Conservation (phyloP, 2,888 invertebrate genomes). For the Macaria notata region DNA sequence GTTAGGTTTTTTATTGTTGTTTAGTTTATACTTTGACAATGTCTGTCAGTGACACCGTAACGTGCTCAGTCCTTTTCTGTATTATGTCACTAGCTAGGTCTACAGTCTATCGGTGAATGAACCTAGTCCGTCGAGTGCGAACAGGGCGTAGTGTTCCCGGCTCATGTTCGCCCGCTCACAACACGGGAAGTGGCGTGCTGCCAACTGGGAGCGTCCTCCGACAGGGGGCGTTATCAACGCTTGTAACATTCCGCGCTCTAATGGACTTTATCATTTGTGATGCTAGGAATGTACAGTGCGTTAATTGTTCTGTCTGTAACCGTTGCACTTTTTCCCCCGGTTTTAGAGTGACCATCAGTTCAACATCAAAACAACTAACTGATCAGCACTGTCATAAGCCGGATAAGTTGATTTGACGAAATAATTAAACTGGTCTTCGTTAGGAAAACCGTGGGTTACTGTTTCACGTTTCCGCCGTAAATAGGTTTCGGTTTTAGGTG, state of each 20-base stretch:
- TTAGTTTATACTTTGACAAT: too few relatives aligned
- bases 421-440: too few relatives aligned
- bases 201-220: conserved; percentile 55
- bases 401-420: too few relatives aligned
- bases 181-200: conserved; percentile 59
- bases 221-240: conserved; percentile 44
- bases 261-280: conserved; percentile 43
- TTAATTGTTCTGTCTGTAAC: conserved; percentile 1
- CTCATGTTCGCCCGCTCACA: conserved; percentile 29
- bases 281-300: conserved; percentile 12
- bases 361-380: too few relatives aligned
- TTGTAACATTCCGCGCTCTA: conserved; percentile 40
- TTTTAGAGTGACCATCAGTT: too few relatives aligned
- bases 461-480: too few relatives aligned
- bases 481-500: too few relatives aligned
- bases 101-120: conserved; percentile 44
- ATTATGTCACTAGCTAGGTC: conserved; percentile 30
- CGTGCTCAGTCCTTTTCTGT: conserved; percentile 28
- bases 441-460: too few relatives aligned
- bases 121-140: conserved; percentile 38
- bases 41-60: too few relatives aligned
- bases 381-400: too few relatives aligned
- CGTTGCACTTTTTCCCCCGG: neutral
- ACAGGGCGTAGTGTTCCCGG: conserved; percentile 29
- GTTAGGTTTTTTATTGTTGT: too few relatives aligned